phyloP scores from a whole-genome alignment of 2,888 invertebrate genomes.

The Chrysolina oricalcia region DNA sequence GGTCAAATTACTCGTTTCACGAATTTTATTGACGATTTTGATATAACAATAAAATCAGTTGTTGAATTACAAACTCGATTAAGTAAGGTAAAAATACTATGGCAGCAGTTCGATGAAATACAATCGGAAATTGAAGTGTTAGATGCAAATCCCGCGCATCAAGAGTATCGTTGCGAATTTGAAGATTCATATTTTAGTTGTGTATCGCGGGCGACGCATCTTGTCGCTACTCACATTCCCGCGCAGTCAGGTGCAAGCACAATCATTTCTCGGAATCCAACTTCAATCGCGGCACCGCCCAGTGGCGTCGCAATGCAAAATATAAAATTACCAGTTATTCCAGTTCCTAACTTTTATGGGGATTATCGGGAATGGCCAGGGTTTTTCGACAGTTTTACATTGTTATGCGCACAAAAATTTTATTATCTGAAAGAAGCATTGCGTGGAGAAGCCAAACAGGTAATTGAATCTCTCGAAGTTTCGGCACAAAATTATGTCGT shows the following conservation, averaged over 20 bases:
- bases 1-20: too few relatives aligned
- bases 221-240: conserved; percentile 3
- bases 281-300: neutral
- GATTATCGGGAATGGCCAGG: conserved; percentile 11
- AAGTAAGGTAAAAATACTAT: conserved; percentile 3
- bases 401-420: conserved; percentile 3
- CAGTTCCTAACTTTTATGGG: too few relatives aligned
- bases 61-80: conserved; percentile 24
- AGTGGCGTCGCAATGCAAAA: conserved; percentile 10
- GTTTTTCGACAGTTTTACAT: neutral
- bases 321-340: conserved; percentile 13
- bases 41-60: conserved; percentile 5
- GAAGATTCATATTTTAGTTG: conserved; percentile 26
- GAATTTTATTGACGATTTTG: too few relatives aligned
- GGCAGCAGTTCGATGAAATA: neutral
- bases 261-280: neutral
- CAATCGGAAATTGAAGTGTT: too few relatives aligned
- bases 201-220: conserved; percentile 14
- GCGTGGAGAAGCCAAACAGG: conserved; percentile 12
- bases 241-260: neutral
- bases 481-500: conserved; percentile 40
- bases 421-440: conserved; percentile 18
- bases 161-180: neutral
- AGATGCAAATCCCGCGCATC: neutral
- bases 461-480: too few relatives aligned